Conservation (phyloP, 2,113 vertebrate species). For the Onychostruthus taczanowskii region DNA sequence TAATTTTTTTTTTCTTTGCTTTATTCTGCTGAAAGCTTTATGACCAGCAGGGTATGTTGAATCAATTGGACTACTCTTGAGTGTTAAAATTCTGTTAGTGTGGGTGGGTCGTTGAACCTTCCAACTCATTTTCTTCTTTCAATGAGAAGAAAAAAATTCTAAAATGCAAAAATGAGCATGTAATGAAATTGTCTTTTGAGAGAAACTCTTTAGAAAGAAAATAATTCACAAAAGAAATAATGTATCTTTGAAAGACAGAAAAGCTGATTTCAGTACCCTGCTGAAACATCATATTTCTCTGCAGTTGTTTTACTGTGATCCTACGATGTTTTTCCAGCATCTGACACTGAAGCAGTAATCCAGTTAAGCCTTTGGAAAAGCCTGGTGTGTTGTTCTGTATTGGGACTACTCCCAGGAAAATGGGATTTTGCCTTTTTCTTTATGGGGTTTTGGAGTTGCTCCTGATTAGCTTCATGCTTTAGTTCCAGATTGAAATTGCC, state of each 20-base stretch:
- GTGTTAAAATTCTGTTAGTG: neutral
- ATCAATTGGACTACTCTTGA: conserved; percentile 13
- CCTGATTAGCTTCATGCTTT: neutral
- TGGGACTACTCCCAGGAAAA: neutral
- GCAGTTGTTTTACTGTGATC: neutral
- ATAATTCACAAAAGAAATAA: neutral
- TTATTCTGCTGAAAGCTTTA: conserved; percentile 33
- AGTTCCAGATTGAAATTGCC: neutral
- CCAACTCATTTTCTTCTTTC: neutral
- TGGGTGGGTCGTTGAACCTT: neutral
- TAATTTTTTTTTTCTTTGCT: conserved; percentile 32
- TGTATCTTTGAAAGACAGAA: neutral
- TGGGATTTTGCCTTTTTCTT: neutral
- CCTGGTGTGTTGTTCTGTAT: neutral
- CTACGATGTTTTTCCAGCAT: neutral
- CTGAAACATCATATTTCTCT: neutral
- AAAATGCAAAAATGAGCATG: neutral
- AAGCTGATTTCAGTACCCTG: neutral
- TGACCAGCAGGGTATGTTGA: neutral
- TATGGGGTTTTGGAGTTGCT: neutral
- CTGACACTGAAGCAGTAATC: neutral
- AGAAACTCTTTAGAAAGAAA: neutral
- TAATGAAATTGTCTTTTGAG: neutral
- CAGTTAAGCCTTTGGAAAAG: neutral
- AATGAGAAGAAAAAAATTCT: neutral